Conservation (phyloP, 2,797 vertebrate genomes). For the Rallus crepitans region DNA sequence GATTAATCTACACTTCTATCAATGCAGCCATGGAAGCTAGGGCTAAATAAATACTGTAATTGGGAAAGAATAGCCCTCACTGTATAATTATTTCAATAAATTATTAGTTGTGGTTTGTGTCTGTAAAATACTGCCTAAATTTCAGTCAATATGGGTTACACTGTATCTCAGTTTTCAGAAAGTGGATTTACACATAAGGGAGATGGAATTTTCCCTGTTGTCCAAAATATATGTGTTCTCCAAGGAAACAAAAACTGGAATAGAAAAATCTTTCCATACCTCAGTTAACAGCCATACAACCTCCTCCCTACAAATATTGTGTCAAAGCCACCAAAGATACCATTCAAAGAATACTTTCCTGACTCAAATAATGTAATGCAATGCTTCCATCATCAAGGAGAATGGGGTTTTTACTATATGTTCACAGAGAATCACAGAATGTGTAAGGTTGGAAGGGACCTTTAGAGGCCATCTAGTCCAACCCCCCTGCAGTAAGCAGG, state of each 20-base stretch:
- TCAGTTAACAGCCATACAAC: not conserved
- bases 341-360: not conserved
- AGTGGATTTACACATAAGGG: not conserved
- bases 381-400: not conserved
- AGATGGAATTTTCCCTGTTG: conserved; percentile 29
- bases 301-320: not conserved
- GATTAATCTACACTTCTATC: not conserved
- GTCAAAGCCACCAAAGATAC: not conserved
- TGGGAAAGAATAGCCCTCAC: conserved; percentile 3
- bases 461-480: too few species aligned
- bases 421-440: not conserved
- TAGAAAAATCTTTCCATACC: not conserved
- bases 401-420: not conserved
- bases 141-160: not conserved
- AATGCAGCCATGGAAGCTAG: conserved; percentile 1
- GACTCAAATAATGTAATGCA: not conserved
- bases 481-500: too few species aligned
- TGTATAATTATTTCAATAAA: conserved; percentile 5
- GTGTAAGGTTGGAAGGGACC: too few species aligned
- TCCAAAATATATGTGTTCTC: conserved; percentile 25
- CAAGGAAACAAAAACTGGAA: conserved; percentile 41
- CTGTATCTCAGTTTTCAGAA: not conserved
- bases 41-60: conserved; percentile 30
- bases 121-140: not conserved
- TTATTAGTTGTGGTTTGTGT: not conserved